Evolutionary conservation across 92 coral and sea anemone species (phyloP).

Genomic region (Blastomussa wellsi): DNA sequence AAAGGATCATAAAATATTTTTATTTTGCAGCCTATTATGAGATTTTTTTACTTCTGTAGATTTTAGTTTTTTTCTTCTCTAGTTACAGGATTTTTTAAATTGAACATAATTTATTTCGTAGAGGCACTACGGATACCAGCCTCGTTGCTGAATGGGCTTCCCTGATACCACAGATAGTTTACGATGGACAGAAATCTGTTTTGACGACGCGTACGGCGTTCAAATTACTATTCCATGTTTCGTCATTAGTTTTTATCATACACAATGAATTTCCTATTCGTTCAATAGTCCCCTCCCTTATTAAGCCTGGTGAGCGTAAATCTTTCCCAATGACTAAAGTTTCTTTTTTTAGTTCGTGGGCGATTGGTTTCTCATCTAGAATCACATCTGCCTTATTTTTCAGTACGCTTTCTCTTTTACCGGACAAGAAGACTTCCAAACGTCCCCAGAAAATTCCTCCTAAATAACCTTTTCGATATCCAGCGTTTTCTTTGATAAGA

Average conservation of each 20-base stretch:
- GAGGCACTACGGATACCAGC: no score
- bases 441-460: rapidly evolving
- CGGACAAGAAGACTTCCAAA: not conserved
- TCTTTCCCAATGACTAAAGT: constrained; percentile 8
- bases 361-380: constrained; percentile 10
- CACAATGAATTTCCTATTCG: not conserved
- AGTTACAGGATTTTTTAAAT: no score
- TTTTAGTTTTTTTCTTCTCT: no score
- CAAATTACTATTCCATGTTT: not conserved
- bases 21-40: no score
- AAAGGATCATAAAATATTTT: no score
- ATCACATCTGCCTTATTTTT: not conserved
- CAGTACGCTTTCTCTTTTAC: rapidly evolving
- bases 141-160: no score
- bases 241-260: not conserved
- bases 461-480: not conserved
- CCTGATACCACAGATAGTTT: not conserved
- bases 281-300: not conserved
- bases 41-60: no score
- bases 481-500: not conserved
- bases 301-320: not conserved
- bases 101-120: no score
- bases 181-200: not conserved
- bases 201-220: not conserved
- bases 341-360: not conserved